phyloP scores from a whole-genome alignment of 2,113 vertebrate species.

The Peromyscus maniculatus region DNA sequence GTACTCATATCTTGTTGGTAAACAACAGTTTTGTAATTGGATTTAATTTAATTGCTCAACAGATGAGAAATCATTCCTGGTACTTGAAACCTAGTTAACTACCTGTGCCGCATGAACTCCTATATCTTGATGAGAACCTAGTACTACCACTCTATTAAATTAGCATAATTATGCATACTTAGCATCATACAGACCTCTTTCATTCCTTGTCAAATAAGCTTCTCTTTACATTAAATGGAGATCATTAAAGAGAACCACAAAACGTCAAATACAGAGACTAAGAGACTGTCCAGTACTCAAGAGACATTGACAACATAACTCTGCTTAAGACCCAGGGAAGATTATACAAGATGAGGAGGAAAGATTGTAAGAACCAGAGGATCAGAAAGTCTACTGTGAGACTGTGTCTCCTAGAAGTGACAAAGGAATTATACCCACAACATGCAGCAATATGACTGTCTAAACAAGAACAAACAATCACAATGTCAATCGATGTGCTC shows the following conservation, averaged over 20 bases:
- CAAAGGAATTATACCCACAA: neutral
- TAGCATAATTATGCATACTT: neutral
- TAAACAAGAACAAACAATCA: neutral
- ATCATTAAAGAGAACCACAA: neutral
- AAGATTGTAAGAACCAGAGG: neutral
- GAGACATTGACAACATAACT: neutral
- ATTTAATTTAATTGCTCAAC: neutral
- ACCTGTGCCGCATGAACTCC: neutral
- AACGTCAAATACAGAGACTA: neutral
- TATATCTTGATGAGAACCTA: neutral
- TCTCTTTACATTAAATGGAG: neutral
- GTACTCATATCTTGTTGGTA: neutral
- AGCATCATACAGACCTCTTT: too few species aligned
- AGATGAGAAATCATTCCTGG: neutral
- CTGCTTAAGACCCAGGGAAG: fast-evolving
- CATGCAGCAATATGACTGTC: neutral
- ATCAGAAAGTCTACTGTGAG: neutral
- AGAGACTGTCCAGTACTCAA: neutral
- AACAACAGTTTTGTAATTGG: neutral
- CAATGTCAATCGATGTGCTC: neutral
- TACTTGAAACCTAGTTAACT: neutral
- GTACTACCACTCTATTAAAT: too few species aligned
- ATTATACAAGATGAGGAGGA: neutral
- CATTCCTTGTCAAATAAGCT: neutral
- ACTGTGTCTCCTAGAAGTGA: neutral